These are phyloP conservation scores for Speoplatyrhinus poulsoni DNA, from an alignment of 2,113 vertebrate genomes.

Conservation along the genomic window DNA sequence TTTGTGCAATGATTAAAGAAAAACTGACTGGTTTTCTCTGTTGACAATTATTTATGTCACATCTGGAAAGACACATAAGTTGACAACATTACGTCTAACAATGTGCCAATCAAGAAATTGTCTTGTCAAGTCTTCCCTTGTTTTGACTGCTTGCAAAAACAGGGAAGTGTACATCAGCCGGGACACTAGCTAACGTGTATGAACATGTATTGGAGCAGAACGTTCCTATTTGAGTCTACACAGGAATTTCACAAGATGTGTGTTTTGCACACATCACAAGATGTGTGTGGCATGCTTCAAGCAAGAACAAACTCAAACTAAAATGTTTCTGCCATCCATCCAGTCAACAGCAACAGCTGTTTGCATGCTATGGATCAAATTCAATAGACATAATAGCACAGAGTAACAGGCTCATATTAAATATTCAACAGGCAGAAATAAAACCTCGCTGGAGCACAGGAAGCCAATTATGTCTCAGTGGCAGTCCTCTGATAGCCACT, in stretches of 20 bases:
- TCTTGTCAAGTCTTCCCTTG: no score
- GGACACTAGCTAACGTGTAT: neutral
- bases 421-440: constrained; percentile 42
- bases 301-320: neutral
- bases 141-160: neutral
- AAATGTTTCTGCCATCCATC: constrained; percentile 1
- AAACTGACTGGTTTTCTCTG: no score
- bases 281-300: neutral
- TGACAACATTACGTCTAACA: no score
- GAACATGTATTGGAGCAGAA: neutral
- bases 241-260: neutral
- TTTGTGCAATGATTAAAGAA: no score
- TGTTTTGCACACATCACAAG: neutral
- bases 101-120: no score
- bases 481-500: constrained; percentile 11
- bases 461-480: constrained; percentile 1
- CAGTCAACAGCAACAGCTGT: neutral
- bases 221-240: neutral
- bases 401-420: constrained; percentile 41
- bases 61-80: no score
- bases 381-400: constrained; percentile 27
- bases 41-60: no score
- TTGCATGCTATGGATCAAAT: constrained; percentile 15
- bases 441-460: constrained; percentile 14
- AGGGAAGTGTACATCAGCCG: neutral